Conservation (phyloP, 1,140 invertebrate genomes). For the Zaprionus nigranus region DNA sequence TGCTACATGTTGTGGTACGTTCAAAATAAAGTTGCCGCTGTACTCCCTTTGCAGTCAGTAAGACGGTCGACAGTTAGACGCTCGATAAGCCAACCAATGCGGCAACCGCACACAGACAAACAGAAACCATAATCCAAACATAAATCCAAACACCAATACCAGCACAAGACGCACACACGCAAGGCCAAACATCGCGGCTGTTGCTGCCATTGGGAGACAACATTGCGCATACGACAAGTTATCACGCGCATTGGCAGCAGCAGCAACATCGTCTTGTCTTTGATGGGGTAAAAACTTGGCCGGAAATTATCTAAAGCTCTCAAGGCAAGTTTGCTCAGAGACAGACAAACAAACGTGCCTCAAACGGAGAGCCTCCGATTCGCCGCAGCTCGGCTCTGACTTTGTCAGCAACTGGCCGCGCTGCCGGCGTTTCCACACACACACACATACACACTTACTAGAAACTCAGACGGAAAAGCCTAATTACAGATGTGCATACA, state of each 20-base stretch:
- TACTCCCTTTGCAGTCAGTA: conserved; percentile 53
- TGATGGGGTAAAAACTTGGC: conserved; percentile 72
- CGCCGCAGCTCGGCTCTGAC: conserved; percentile 68
- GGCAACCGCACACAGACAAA: conserved; percentile 40
- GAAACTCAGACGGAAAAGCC: conserved; percentile 30
- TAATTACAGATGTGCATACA: conserved; percentile 59
- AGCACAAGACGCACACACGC: conserved; percentile 23
- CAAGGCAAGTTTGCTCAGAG: conserved; percentile 36
- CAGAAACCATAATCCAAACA: conserved; percentile 14
- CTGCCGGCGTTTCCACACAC: conserved; percentile 17
- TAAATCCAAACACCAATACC: conserved; percentile 20
- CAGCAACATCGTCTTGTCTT: conserved; percentile 51
- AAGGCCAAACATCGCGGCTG: conserved; percentile 52
- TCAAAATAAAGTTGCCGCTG: conserved; percentile 32
- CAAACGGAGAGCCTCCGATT: conserved; percentile 57
- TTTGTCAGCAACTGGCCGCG: conserved; percentile 67
- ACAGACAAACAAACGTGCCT: conserved; percentile 1
- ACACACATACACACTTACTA: conserved; percentile 21
- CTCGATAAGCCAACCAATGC: conserved; percentile 75
- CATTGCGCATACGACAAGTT: conserved; percentile 77
- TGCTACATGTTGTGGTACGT: conserved; percentile 71
- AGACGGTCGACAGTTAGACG: conserved; percentile 40
- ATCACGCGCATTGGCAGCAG: conserved; percentile 65
- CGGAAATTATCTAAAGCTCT: conserved; percentile 76
- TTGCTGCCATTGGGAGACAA: conserved; percentile 66